Percentiles rank a stretch among this genome's conserved stretches.
Conservation (phyloP, 2,797 vertebrate species). For the Eidolon dupreanum region DNA sequence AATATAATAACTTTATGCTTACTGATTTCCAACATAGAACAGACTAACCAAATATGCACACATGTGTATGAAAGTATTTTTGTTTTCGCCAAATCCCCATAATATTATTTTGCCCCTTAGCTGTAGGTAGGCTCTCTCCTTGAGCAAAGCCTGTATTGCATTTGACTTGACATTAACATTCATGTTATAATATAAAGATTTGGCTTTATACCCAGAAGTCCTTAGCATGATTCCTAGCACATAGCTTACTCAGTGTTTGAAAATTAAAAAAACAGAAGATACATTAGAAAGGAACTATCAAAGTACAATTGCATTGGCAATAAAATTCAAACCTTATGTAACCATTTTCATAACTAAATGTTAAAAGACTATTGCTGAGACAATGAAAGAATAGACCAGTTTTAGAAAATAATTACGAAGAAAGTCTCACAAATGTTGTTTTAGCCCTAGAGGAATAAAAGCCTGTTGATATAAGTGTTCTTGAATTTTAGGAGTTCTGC, state of each 20-base stretch:
- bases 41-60: background rate
- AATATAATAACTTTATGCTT: background rate
- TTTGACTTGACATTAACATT: background rate
- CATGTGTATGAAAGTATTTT: background rate
- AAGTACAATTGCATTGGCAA: background rate
- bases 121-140: background rate
- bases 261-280: background rate
- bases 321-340: background rate
- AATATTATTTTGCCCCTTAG: background rate
- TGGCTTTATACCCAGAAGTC: background rate
- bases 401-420: background rate
- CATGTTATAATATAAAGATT: background rate
- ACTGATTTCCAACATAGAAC: background rate
- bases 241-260: background rate
- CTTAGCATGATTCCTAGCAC: background rate
- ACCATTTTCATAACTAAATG: background rate
- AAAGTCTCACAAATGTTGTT: background rate
- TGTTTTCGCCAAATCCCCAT: background rate
- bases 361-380: background rate
- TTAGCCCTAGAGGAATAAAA: background rate
- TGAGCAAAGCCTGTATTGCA: background rate
- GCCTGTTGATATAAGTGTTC: background rate
- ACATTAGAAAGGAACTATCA: slow-evolving; percentile 3
- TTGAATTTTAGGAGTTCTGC: background rate
- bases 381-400: background rate